These are phyloP conservation scores for Loriculus beryllinus DNA, from an alignment of 2,797 vertebrate species.

Conservation along the genomic window DNA sequence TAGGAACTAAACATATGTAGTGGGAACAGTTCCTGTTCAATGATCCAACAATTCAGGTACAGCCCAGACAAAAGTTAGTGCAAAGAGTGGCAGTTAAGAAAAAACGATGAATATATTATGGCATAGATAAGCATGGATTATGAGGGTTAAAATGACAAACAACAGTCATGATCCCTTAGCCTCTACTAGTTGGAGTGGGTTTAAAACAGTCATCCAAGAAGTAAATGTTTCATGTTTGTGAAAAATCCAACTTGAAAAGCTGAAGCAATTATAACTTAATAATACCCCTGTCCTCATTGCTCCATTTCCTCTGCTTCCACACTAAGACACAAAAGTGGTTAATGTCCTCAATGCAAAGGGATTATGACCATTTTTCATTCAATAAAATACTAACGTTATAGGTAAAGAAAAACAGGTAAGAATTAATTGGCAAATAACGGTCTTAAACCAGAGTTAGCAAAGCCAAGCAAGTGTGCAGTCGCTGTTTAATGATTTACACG, in stretches of 20 bases:
- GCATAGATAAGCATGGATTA: conserved; percentile 12
- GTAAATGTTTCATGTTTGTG: background rate
- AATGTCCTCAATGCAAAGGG: background rate
- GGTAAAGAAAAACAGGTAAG: background rate
- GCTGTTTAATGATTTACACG: conserved; percentile 21
- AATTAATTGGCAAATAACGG: conserved; percentile 42
- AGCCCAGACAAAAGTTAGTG: conserved; percentile 24
- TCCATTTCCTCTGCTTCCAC: background rate
- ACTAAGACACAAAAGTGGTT: background rate
- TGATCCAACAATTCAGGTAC: conserved; percentile 43
- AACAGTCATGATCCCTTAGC: background rate
- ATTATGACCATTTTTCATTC: background rate
- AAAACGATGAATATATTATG: conserved; percentile 8
- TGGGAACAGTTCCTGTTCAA: conserved; percentile 58
- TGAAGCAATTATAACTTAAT: background rate
- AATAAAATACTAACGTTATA: background rate
- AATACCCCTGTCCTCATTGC: background rate
- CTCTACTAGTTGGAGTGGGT: background rate
- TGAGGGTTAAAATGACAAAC: background rate
- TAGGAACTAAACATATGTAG: background rate
- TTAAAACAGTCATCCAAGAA: conserved; percentile 1
- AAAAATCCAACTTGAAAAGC: background rate
- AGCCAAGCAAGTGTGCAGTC: background rate
- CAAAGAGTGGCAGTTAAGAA: conserved; percentile 34
- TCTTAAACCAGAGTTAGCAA: conserved; percentile 8